Percentiles rank a stretch among this genome's conserved stretches.
Conservation (phyloP, 30 jellyfish, hydroid and myxozoan species). For the Morbakka virulenta region DNA sequence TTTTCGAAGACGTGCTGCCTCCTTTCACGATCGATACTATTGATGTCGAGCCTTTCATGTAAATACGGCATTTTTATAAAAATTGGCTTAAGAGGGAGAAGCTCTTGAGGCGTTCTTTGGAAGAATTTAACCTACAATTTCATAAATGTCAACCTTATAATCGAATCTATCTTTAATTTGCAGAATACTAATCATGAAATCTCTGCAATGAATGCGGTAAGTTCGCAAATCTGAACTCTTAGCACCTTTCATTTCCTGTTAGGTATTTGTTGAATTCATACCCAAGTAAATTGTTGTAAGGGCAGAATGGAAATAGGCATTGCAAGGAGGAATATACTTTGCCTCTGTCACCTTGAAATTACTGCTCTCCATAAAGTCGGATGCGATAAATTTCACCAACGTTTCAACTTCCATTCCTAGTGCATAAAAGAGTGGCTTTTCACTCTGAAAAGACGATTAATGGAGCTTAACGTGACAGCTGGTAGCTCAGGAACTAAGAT, state of each 20-base stretch:
- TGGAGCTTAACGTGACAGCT: constrained; percentile 24
- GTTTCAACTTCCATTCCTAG: constrained; percentile 11
- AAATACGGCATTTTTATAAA: neutral
- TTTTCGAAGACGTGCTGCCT: constrained; percentile 32
- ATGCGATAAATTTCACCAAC: constrained; percentile 17
- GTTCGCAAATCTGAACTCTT: neutral
- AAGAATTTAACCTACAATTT: neutral
- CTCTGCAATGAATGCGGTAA: constrained; percentile 9
- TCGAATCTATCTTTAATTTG: constrained; percentile 33
- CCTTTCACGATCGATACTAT: constrained; percentile 36
- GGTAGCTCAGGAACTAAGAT: constrained; percentile 38
- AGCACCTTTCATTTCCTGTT: constrained; percentile 10
- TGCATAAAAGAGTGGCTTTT: constrained; percentile 20
- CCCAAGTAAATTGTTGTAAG: constrained; percentile 21
- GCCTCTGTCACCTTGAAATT: constrained; percentile 10
- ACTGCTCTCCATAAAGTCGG: constrained; percentile 12
- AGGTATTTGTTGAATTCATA: neutral
- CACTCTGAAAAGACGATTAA: constrained; percentile 38
- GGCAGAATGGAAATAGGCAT: neutral
- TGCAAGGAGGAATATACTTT: neutral
- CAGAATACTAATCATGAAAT: constrained; percentile 5
- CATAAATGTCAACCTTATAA: neutral
- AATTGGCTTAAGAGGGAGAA: neutral
- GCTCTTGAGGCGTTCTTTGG: constrained; percentile 26
- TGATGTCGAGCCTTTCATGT: neutral